Conservation (phyloP, 2,113 vertebrate genomes). For the Castor canadensis region DNA sequence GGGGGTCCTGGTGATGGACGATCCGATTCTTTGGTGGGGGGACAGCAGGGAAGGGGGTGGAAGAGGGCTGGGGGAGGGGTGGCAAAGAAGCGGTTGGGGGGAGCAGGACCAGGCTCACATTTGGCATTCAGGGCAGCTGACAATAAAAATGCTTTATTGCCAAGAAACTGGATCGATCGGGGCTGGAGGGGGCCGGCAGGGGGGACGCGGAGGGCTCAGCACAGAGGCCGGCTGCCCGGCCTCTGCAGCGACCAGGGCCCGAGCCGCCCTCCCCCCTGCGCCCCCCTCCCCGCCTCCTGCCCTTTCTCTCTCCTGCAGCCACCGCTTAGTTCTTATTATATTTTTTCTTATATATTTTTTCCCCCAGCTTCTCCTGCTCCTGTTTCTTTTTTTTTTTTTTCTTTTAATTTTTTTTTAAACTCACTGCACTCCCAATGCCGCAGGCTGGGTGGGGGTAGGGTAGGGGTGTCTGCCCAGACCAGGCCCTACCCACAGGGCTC, state of each 20-base stretch:
- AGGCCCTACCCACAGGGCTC: conserved; percentile 28
- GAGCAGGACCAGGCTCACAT: conserved; percentile 80
- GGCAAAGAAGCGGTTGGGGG: conserved; percentile 65
- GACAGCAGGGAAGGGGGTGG: conserved; percentile 58
- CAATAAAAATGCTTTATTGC: conserved; percentile 86
- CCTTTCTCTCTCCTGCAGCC: conserved; percentile 79
- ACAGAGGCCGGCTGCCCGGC: conserved; percentile 74
- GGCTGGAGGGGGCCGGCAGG: conserved; percentile 82
- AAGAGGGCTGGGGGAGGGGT: conserved; percentile 72
- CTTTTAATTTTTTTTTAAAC: conserved; percentile 69
- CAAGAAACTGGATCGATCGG: conserved; percentile 84
- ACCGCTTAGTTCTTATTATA: conserved; percentile 81
- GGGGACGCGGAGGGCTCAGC: conserved; percentile 80
- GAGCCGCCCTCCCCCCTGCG: conserved; percentile 70
- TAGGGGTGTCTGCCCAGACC: conserved; percentile 49
- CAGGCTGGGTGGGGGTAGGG: conserved; percentile 52
- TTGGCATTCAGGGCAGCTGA: conserved; percentile 85
- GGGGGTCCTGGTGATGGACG: conserved; percentile 69
- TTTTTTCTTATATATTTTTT: conserved; percentile 82
- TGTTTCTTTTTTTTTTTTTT: conserved; percentile 66
- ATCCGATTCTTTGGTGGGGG: conserved; percentile 65
- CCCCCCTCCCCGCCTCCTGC: conserved; percentile 77
- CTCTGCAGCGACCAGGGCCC: conserved; percentile 78
- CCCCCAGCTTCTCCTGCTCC: conserved; percentile 80
- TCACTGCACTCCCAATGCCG: conserved; percentile 56